These are phyloP conservation scores for Parapristionchus giblindavisi DNA, from an alignment of 2,888 invertebrate species.

Conservation along the genomic window DNA sequence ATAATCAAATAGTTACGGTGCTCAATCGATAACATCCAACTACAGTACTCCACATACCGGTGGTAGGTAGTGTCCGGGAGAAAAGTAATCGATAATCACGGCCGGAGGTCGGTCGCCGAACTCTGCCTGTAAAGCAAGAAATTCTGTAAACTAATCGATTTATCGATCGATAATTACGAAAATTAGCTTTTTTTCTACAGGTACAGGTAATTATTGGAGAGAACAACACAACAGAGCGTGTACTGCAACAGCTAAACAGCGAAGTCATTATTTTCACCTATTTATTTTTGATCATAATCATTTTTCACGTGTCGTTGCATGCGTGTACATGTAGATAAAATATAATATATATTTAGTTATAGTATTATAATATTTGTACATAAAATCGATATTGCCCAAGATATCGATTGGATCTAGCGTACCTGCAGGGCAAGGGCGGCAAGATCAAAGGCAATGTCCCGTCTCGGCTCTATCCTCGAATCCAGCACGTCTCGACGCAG, in stretches of 20 bases:
- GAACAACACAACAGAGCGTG: not conserved
- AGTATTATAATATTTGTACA: not conserved
- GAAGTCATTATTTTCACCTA: no score
- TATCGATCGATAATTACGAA: not conserved
- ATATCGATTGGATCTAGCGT: no score
- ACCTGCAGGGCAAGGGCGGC: conserved; percentile 70
- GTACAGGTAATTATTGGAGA: not conserved
- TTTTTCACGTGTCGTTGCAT: no score
- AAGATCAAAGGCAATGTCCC: conserved; percentile 70
- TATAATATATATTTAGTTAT: conserved; percentile 40
- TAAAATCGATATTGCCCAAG: no score
- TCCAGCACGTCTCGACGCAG: conserved; percentile 72
- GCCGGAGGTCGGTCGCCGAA: conserved; percentile 70
- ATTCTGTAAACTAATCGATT: conserved; percentile 6
- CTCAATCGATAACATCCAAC: not conserved
- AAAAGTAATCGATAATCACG: conserved; percentile 69
- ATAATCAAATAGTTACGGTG: not conserved
- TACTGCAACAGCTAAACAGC: no score
- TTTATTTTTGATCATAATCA: no score
- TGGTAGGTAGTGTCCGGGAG: conserved; percentile 71
- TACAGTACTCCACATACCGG: conserved; percentile 51
- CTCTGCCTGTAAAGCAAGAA: no score
- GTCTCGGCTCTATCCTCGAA: conserved; percentile 69
- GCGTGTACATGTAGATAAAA: not conserved
- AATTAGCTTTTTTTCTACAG: no score